Percentiles rank a stretch among this genome's conserved stretches.
Conservation (phyloP, 1,140 invertebrate genomes). For the Lamellibrachia luymesi region DNA sequence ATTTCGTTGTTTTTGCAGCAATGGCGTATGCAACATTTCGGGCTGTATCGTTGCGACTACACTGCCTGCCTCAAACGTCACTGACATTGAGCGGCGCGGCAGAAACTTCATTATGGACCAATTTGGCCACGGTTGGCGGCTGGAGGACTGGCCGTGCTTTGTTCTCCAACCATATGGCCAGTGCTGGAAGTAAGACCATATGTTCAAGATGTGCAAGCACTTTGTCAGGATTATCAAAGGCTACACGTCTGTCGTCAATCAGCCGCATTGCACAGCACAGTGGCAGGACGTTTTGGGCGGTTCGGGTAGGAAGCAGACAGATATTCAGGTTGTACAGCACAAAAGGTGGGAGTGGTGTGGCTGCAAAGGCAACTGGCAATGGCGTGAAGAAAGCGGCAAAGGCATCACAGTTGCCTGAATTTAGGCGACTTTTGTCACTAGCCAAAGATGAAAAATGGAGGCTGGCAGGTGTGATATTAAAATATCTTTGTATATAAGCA, state of each 20-base stretch:
- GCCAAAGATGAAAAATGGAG: constrained; percentile 50
- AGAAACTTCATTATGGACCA: not conserved
- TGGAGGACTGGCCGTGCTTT: not conserved
- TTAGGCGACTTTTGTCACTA: constrained; percentile 37
- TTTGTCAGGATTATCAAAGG: not conserved
- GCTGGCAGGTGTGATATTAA: constrained; percentile 25
- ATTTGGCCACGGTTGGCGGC: not conserved
- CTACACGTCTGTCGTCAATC: not conserved
- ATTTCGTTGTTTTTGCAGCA: not conserved
- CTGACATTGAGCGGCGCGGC: not conserved
- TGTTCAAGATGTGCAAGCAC: not conserved
- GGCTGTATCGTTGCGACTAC: not conserved
- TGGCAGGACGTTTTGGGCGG: not conserved
- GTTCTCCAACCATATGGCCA: not conserved
- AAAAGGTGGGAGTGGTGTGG: not conserved
- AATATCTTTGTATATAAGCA: constrained; percentile 9
- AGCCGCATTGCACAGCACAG: not conserved
- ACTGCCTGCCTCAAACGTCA: not conserved
- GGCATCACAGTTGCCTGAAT: constrained; percentile 7
- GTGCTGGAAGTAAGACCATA: not conserved
- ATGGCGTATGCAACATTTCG: not conserved
- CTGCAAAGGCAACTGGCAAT: not conserved
- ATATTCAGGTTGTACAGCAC: not conserved
- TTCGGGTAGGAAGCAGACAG: not conserved
- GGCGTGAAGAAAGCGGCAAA: not conserved